phyloP scores from a whole-genome alignment of 2,797 vertebrate genomes.

The Monodelphis domestica region DNA sequence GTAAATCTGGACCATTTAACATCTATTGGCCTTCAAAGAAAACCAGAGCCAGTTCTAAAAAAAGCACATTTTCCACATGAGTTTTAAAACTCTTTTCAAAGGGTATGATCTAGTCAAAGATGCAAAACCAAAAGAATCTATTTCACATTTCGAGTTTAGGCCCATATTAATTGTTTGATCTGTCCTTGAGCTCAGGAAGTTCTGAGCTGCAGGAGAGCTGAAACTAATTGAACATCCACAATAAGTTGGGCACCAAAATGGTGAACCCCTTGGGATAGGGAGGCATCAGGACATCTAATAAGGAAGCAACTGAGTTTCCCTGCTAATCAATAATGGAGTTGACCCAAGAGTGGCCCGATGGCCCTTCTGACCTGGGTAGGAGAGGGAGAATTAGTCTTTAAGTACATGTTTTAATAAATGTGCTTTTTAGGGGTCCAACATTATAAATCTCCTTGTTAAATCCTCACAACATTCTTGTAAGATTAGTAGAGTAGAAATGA shows the following conservation, averaged over 20 bases:
- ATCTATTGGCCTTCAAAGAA: background rate
- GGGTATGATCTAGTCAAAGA: background rate
- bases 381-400: background rate
- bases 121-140: background rate
- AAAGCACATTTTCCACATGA: background rate
- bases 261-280: background rate
- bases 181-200: background rate
- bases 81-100: background rate
- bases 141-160: background rate
- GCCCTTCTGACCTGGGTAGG: background rate
- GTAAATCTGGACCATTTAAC: background rate
- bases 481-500: background rate
- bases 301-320: background rate
- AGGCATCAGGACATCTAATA: background rate
- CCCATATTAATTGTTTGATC: background rate
- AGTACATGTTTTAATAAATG: background rate
- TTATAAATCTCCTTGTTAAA: background rate
- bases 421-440: background rate
- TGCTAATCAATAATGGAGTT: background rate
- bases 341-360: background rate
- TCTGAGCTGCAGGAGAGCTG: background rate
- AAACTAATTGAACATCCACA: background rate
- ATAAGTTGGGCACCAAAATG: background rate
- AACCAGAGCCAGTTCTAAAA: background rate
- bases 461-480: background rate